Evolutionary conservation across 2,797 vertebrate species (phyloP).

Genomic region (Danio choprae): DNA sequence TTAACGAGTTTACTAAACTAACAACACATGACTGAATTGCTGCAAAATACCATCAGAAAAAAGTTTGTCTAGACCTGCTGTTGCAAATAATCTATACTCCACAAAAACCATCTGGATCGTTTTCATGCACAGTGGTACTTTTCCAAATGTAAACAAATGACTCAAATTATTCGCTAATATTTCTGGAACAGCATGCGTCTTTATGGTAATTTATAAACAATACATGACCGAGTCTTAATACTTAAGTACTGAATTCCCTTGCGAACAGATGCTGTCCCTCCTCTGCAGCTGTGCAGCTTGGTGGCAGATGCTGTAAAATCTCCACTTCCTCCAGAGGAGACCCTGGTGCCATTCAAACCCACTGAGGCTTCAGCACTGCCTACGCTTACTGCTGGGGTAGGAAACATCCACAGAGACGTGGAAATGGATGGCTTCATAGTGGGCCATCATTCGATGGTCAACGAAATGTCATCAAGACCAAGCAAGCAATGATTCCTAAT

Average conservation of each 20-base stretch:
- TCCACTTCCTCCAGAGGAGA: constrained; percentile 51
- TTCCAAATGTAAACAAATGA: constrained; percentile 61
- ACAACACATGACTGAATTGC: constrained; percentile 5
- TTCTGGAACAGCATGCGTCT: constrained; percentile 55
- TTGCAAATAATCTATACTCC: constrained; percentile 31
- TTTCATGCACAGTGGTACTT: constrained; percentile 47
- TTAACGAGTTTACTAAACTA: constrained; percentile 11
- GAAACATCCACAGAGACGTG: constrained; percentile 18
- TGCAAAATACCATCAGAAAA: not conserved
- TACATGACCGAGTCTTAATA: constrained; percentile 55
- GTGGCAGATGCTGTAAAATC: constrained; percentile 55
- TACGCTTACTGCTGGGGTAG: constrained; percentile 30
- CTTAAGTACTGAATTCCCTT: constrained; percentile 52
- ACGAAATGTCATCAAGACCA: constrained; percentile 19
- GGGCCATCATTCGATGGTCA: constrained; percentile 1
- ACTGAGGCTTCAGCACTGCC: constrained; percentile 46
- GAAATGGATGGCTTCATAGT: constrained; percentile 16
- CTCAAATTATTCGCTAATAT: constrained; percentile 55
- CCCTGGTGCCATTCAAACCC: constrained; percentile 45
- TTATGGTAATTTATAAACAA: constrained; percentile 61
- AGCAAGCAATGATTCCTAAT: not conserved
- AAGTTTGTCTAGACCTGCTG: constrained; percentile 31
- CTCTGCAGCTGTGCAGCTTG: constrained; percentile 61
- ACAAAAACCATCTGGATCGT: constrained; percentile 39
- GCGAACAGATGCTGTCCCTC: constrained; percentile 62